Conservation (phyloP, 2,797 vertebrate species). For the Nothura maculosa region DNA sequence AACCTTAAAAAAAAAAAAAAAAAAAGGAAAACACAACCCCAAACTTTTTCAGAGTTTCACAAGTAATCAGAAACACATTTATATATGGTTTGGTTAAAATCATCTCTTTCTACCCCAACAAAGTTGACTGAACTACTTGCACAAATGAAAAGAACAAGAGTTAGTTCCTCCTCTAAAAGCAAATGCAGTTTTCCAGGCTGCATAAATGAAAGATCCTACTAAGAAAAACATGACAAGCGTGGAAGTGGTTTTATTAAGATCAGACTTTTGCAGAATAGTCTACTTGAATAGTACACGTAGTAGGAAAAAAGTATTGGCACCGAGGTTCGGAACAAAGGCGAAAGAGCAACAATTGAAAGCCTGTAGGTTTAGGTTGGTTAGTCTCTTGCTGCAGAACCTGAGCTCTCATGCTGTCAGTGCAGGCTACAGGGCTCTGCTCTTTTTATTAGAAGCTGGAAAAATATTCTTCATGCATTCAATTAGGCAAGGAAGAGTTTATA, state of each 20-base stretch:
- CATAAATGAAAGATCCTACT: slow-evolving; percentile 20
- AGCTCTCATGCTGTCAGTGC: neutral
- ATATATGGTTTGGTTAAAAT: neutral
- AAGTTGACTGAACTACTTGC: neutral
- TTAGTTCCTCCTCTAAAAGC: neutral
- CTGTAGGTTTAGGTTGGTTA: neutral
- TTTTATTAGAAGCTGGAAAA: neutral
- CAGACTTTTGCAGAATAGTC: neutral
- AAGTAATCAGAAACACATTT: neutral
- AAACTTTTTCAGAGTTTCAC: neutral
- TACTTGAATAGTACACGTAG: neutral
- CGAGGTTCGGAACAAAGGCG: neutral
- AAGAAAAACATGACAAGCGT: neutral
- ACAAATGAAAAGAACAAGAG: neutral
- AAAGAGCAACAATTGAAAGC: neutral
- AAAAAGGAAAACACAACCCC: too few relatives aligned
- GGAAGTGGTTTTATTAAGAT: slow-evolving; percentile 26
- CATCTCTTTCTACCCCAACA: neutral
- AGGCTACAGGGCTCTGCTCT: neutral
- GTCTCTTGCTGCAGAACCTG: neutral
- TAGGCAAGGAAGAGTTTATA: neutral
- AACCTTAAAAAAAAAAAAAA: neutral
- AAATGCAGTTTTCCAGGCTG: neutral
- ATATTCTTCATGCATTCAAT: neutral
- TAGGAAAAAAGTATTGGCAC: neutral